These are phyloP conservation scores for Poecilia velifera DNA, from an alignment of 2,797 vertebrate species.

Conservation along the genomic window DNA sequence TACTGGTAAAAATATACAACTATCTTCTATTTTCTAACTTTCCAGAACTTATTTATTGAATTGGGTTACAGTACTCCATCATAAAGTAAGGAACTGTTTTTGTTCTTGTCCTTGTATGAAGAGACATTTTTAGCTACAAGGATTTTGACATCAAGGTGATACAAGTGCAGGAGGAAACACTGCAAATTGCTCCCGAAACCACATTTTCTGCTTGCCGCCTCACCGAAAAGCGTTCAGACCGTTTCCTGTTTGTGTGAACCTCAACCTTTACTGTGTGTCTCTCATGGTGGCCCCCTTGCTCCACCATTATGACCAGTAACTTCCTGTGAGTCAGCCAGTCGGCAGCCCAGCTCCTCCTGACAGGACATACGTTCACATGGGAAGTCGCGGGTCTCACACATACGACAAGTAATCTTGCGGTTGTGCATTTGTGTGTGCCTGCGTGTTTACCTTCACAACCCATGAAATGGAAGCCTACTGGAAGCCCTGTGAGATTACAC, in stretches of 20 bases:
- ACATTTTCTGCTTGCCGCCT: constrained; percentile 15
- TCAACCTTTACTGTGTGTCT: not conserved
- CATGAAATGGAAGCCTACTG: constrained; percentile 42
- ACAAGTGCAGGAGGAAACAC: not conserved
- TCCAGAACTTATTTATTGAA: not conserved
- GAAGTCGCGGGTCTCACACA: constrained; percentile 53
- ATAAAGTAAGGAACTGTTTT: not conserved
- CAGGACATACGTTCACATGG: constrained; percentile 52
- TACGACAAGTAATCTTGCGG: constrained; percentile 45
- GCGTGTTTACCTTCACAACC: constrained; percentile 43
- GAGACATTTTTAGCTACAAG: not conserved
- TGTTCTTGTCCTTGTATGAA: constrained; percentile 5
- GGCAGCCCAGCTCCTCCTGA: constrained; percentile 50
- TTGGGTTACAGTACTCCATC: not conserved
- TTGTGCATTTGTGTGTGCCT: constrained; percentile 21
- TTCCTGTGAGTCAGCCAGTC: constrained; percentile 66
- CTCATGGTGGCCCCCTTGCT: not conserved
- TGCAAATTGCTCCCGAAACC: not conserved
- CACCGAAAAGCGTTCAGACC: constrained; percentile 1
- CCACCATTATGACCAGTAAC: constrained; percentile 49
- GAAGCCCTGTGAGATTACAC: constrained; percentile 66
- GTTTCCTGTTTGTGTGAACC: constrained; percentile 34
- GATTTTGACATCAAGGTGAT: constrained; percentile 10
- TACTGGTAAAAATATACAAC: not conserved
- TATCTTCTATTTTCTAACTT: not conserved